Conservation (phyloP, 2,113 vertebrate genomes). For the Neodontobutis hainanensis region DNA sequence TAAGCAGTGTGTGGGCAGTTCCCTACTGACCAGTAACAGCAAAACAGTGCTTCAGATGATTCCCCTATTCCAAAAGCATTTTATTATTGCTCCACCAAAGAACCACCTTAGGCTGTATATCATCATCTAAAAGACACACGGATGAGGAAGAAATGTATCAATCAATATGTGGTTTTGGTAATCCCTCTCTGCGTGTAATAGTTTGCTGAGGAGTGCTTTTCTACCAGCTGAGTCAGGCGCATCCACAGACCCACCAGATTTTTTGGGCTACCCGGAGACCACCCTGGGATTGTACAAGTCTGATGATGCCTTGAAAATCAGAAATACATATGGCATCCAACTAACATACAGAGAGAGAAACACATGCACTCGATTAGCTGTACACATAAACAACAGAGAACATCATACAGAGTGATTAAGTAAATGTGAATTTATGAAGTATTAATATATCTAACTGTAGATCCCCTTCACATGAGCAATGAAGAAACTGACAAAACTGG, state of each 20-base stretch:
- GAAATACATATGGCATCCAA: constrained; percentile 32
- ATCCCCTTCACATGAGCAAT: background rate
- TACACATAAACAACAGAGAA: constrained; percentile 35
- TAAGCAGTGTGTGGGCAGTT: background rate
- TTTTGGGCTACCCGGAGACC: constrained; percentile 47
- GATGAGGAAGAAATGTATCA: constrained; percentile 51
- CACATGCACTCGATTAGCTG: constrained; percentile 37
- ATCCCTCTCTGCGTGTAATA: constrained; percentile 46
- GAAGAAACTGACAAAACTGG: too few species aligned
- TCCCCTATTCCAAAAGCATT: constrained; percentile 22
- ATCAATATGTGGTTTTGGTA: constrained; percentile 60
- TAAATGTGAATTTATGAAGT: constrained; percentile 37
- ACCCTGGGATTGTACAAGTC: constrained; percentile 55
- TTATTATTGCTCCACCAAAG: constrained; percentile 29
- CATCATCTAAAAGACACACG: constrained; percentile 43
- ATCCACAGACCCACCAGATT: constrained; percentile 28
- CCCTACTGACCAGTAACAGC: constrained; percentile 13
- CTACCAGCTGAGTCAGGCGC: constrained; percentile 11
- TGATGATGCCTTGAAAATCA: constrained; percentile 51
- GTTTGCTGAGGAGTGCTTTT: constrained; percentile 49
- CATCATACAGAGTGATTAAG: constrained; percentile 5
- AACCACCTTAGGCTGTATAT: constrained; percentile 29
- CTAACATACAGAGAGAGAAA: constrained; percentile 26
- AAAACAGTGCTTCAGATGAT: constrained; percentile 11
- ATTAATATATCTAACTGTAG: background rate